Base-by-base conservation (phyloP, 92 coral and sea anemone species). In the Virgularia gustaviana region DNA sequence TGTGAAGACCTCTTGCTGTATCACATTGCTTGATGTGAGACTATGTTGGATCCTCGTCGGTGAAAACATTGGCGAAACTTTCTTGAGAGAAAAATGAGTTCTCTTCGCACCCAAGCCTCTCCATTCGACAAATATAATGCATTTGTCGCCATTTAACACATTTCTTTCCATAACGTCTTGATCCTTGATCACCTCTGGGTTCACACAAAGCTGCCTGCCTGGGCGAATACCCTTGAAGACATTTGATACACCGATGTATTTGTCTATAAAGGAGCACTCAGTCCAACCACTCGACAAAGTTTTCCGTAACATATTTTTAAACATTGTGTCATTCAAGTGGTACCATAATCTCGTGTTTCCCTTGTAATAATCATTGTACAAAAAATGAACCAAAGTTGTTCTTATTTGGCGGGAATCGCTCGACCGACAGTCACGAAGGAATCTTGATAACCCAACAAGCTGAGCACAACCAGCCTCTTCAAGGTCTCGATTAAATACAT, bases 301-400 rank as follows among this genome's bases (percentile, higher is more conserved):
- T 0, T 35, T 68, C 12, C 51, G 32, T 25, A 68, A 53, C n/a
- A 68, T 68, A 10, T 49, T 61, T 30, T 54, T 58, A 19, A 68
- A 34, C 36, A 31, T 20, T 33, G 20, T 15, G 19, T 49, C 37
- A 11, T 68, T 68, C 13, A 68, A 4, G 36, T 28, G 43, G 22
- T 27, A 68, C 75, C 75, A 68, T 11, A 3, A 13, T 47, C 33
- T 68, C 18, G 75, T 68, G 49, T 87, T 84, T 29, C 83, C 88
- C 16, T 79, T 78, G 42, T 81, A 75, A 29, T n/a, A 12, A 27
- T 68, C 75, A 1, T 72, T 77, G 75, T 84, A 92, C 34, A 92
- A 70, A 64, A 92, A 87, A 87, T 92, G 98, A 4, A 92, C 57
- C 55, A 92, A 32, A 7, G 88, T 84, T 35, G 90, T 87, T 30